phyloP scores from a whole-genome alignment of 2,888 invertebrate genomes.

The Automeris io region DNA sequence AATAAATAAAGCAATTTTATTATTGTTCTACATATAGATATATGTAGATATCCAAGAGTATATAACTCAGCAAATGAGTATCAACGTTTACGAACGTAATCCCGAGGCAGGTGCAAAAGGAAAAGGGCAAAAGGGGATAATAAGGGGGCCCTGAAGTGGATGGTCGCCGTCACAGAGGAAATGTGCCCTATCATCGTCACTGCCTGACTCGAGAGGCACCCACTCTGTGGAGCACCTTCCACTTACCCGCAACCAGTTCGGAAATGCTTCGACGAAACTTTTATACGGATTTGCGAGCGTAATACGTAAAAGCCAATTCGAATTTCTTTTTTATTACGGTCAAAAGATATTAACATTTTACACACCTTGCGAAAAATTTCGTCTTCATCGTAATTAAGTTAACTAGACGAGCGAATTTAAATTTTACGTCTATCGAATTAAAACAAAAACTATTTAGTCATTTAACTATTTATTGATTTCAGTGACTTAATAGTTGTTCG shows the following conservation, averaged over 20 bases:
- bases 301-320: conserved; percentile 1
- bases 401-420: no score
- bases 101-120: conserved; percentile 45
- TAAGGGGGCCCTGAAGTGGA: conserved; percentile 41
- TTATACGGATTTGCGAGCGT: conserved; percentile 5
- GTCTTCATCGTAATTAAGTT: no score
- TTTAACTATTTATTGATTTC: no score
- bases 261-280: conserved; percentile 6
- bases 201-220: conserved; percentile 29
- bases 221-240: conserved; percentile 10
- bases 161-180: conserved; percentile 38
- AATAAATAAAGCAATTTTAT: no score
- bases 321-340: conserved; percentile 1
- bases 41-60: background rate
- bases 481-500: no score
- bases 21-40: background rate
- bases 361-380: no score
- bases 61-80: conserved; percentile 5
- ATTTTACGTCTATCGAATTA: no score
- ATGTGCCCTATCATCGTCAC: conserved; percentile 52
- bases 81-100: conserved; percentile 3
- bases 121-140: conserved; percentile 54
- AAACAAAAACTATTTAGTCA: no score
- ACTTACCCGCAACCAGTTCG: conserved; percentile 7
- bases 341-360: no score